Conservation (phyloP, 2,888 invertebrate species). For the Drosophila prolongata region DNA sequence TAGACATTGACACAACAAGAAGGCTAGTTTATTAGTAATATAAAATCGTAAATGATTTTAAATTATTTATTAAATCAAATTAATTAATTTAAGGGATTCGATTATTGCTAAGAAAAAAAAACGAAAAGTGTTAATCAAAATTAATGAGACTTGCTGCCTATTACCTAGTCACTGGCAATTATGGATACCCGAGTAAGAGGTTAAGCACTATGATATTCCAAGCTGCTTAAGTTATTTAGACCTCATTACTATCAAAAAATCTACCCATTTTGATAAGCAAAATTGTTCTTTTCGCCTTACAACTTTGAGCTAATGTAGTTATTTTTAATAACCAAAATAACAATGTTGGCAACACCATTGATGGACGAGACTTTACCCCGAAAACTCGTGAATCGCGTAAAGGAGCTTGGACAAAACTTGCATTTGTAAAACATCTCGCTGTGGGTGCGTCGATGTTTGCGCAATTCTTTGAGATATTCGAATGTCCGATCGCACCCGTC, state of each 20-base stretch:
- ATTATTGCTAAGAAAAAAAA: not conserved
- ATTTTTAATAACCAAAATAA: not conserved
- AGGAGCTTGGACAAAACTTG: slow-evolving; percentile 67
- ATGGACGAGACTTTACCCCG: slow-evolving; percentile 63
- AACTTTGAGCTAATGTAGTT: not conserved
- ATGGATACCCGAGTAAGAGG: not conserved
- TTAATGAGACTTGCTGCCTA: not conserved
- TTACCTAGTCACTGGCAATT: too few species aligned
- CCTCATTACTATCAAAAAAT: too few species aligned
- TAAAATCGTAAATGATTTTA: too few species aligned
- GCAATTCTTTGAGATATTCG: slow-evolving; percentile 69
- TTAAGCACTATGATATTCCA: too few species aligned
- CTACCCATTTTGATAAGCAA: not conserved
- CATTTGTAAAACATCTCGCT: slow-evolving; percentile 79
- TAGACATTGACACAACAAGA: not conserved
- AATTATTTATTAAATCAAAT: too few species aligned
- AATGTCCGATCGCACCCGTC: slow-evolving; percentile 69
- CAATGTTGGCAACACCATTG: slow-evolving; percentile 14
- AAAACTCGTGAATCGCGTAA: slow-evolving; percentile 72
- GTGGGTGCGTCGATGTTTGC: slow-evolving; percentile 76
- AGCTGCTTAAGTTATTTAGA: too few species aligned
- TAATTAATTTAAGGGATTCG: too few species aligned
- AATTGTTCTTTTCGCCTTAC: not conserved
- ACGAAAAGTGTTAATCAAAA: too few species aligned
- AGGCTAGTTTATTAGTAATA: too few species aligned